These are phyloP conservation scores for Tupaia chinensis DNA, from an alignment of 2,113 vertebrate species.

Conservation along the genomic window DNA sequence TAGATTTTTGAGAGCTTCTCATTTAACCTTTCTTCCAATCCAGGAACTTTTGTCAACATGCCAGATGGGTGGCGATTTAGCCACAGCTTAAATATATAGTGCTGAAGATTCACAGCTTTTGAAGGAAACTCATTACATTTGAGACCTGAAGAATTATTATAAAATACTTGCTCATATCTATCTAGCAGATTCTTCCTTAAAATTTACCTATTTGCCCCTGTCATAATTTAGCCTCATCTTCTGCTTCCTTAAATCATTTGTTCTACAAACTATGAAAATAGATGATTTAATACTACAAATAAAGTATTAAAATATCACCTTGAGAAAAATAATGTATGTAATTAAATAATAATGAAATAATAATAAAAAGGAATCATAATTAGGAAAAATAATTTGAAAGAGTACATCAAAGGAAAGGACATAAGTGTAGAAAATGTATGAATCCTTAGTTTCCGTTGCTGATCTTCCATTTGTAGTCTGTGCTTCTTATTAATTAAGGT, in stretches of 20 bases:
- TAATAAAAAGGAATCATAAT: background rate
- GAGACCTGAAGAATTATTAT: slow-evolving; percentile 11
- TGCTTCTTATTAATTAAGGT: background rate
- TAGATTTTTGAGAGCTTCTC: slow-evolving; percentile 49
- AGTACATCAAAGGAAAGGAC: background rate
- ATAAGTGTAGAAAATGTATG: background rate
- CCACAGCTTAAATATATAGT: background rate
- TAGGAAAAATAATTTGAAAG: slow-evolving; percentile 20
- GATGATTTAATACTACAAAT: background rate
- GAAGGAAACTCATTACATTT: background rate
- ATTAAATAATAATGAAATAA: slow-evolving; percentile 22
- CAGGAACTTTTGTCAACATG: slow-evolving; percentile 34
- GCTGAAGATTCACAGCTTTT: background rate
- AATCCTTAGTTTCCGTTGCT: background rate
- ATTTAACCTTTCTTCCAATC: slow-evolving; percentile 59
- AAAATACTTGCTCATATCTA: background rate
- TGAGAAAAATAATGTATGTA: slow-evolving; percentile 20
- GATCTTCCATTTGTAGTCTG: background rate
- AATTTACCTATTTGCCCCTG: background rate
- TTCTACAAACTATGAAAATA: background rate
- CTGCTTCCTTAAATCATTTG: background rate
- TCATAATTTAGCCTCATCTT: slow-evolving; percentile 1
- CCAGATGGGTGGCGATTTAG: slow-evolving; percentile 48
- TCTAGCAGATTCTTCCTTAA: background rate
- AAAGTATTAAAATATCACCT: slow-evolving; percentile 7